A percentile compares a stretch with the other conserved stretches of the same genome.
Evolutionary conservation across 2,797 vertebrate genomes (phyloP).

Genomic region (Sebastes taczanowskii): DNA sequence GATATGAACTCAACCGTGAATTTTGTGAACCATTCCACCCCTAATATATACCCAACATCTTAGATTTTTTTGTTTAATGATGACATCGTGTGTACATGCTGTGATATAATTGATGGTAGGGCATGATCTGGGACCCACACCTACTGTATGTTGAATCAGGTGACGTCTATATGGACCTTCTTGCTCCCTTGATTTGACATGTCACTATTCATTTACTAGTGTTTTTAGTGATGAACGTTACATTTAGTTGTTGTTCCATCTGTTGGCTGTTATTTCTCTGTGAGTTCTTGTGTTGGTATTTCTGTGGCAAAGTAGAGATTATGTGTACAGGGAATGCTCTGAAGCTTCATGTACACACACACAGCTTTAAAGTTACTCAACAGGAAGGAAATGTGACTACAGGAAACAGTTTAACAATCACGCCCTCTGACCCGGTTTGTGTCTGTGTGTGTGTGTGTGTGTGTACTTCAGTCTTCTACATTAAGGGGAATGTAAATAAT

Average conservation of each 20-base stretch:
- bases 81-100: too few species aligned
- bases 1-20: too few species aligned
- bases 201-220: too few species aligned
- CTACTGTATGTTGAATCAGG: background rate
- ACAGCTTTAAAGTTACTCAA: constrained; percentile 67
- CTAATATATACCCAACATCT: too few species aligned
- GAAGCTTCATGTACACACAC: constrained; percentile 2
- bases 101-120: background rate
- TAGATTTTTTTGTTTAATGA: too few species aligned
- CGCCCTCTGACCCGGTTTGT: constrained; percentile 45
- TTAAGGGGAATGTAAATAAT: constrained; percentile 39
- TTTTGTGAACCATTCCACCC: too few species aligned
- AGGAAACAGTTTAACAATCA: constrained; percentile 73
- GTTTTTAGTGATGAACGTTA: background rate
- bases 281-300: background rate
- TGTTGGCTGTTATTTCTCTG: background rate
- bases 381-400: constrained; percentile 75
- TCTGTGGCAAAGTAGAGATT: background rate
- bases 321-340: background rate
- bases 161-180: background rate
- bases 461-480: background rate
- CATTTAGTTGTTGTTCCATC: background rate
- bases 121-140: background rate
- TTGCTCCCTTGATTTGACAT: background rate
- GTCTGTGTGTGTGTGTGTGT: constrained; percentile 1